Percentiles rank a stretch among this genome's conserved stretches.
phyloP scores from a whole-genome alignment of 2,113 vertebrate species.

The Verasper variegatus region DNA sequence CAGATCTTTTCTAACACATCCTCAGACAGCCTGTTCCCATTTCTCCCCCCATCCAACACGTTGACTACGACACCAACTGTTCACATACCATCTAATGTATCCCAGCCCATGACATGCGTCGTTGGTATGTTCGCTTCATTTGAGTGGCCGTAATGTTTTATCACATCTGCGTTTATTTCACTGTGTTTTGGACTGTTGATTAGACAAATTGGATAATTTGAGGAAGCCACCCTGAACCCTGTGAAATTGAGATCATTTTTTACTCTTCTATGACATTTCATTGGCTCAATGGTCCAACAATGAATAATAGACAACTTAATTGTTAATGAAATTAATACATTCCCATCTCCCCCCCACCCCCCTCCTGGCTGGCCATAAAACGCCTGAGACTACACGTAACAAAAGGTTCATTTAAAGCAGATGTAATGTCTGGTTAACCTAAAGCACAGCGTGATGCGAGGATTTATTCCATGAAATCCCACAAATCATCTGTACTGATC shows the following conservation, averaged over 20 bases:
- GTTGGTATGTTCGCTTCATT: too few species aligned
- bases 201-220: background rate
- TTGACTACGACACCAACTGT: background rate
- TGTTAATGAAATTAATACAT: background rate
- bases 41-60: background rate
- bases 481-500: too few species aligned
- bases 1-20: background rate
- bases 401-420: too few species aligned
- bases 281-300: background rate
- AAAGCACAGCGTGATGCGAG: too few species aligned
- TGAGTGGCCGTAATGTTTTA: background rate
- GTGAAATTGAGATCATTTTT: background rate
- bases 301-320: background rate
- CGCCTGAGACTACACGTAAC: too few species aligned
- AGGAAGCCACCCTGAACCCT: background rate
- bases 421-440: too few species aligned
- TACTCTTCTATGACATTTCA: background rate
- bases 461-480: too few species aligned
- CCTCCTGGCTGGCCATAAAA: too few species aligned
- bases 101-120: too few species aligned
- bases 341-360: background rate
- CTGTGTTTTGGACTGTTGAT: background rate
- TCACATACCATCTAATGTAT: background rate
- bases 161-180: background rate
- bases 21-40: background rate